Conservation (phyloP, 2,113 vertebrate genomes). For the Aegithalos caudatus region DNA sequence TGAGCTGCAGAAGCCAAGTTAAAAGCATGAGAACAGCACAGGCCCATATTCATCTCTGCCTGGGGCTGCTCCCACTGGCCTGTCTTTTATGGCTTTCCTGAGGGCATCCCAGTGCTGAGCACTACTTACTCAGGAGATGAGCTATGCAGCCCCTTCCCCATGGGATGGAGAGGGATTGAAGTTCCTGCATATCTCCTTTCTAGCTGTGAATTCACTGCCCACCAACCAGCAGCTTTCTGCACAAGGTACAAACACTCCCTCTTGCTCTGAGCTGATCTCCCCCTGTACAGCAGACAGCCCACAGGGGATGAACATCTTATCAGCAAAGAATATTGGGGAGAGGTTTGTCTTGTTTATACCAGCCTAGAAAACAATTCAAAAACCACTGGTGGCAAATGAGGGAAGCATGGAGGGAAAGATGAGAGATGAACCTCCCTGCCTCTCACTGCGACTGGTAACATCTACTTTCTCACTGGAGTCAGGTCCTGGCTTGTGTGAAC, state of each 20-base stretch:
- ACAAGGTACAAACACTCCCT: background rate
- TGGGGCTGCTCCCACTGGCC: background rate
- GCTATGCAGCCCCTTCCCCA: background rate
- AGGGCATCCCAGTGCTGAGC: fast-evolving
- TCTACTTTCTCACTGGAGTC: background rate
- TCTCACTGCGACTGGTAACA: background rate
- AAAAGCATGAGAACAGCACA: background rate
- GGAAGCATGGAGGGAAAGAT: background rate
- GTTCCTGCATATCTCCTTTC: background rate
- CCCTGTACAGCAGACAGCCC: background rate
- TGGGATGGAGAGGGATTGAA: fast-evolving
- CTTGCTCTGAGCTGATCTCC: background rate
- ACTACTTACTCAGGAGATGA: background rate
- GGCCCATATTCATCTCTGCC: background rate
- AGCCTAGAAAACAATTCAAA: background rate
- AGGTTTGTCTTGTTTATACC: background rate
- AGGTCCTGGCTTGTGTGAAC: background rate
- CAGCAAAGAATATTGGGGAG: background rate
- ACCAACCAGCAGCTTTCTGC: background rate
- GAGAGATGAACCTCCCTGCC: background rate
- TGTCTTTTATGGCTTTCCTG: background rate
- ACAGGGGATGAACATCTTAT: background rate
- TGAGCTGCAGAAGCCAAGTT: background rate
- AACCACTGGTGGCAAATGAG: background rate
- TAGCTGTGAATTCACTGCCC: background rate